phyloP scores from a whole-genome alignment of 2,113 vertebrate genomes.

The Coryphaenoides rupestris region DNA sequence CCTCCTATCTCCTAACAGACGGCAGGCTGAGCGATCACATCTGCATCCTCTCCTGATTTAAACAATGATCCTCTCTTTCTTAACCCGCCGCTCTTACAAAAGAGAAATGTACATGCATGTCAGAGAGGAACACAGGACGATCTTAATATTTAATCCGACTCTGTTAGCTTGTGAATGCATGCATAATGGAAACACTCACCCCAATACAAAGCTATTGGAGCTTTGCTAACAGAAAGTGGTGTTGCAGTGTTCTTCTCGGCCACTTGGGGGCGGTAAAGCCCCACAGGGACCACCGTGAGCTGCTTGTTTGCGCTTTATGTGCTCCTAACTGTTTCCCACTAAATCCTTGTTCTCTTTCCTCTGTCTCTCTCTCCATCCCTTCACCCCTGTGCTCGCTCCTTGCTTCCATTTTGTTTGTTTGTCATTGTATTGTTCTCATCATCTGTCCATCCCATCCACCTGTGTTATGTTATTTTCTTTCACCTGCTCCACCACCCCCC shows the following conservation, averaged over 20 bases:
- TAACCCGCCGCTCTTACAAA: too few species aligned
- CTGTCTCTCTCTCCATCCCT: background rate
- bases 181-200: background rate
- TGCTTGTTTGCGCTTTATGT: background rate
- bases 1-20: conserved; percentile 36
- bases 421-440: background rate
- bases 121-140: background rate
- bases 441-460: background rate
- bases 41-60: conserved; percentile 55
- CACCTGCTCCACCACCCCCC: background rate
- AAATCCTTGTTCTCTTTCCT: background rate
- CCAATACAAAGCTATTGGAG: background rate
- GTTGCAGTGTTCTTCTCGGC: conserved; percentile 7
- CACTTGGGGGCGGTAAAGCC: conserved; percentile 28
- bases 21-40: conserved; percentile 19
- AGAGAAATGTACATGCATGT: too few species aligned
- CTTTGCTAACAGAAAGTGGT: conserved; percentile 1
- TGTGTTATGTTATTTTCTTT: background rate
- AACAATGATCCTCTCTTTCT: conserved; percentile 43
- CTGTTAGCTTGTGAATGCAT: background rate
- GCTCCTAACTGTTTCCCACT: conserved; percentile 22
- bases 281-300: background rate
- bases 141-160: too few species aligned
- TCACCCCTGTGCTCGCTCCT: background rate
- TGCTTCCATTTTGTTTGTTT: conserved; percentile 12